Conservation (phyloP, 1,140 invertebrate genomes). For the Caenorhabditis elegans region DNA sequence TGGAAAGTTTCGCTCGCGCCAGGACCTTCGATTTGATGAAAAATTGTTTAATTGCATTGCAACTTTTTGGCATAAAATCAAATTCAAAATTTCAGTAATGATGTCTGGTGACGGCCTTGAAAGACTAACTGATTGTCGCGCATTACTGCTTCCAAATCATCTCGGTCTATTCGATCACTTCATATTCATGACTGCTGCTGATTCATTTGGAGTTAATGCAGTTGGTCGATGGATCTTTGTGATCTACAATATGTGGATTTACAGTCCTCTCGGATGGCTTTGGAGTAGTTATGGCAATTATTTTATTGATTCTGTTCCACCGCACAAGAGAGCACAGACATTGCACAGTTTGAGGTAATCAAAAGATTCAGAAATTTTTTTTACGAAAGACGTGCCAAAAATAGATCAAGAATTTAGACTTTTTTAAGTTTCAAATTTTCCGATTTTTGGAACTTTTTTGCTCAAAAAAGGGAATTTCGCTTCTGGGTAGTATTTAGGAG, state of each 20-base stretch:
- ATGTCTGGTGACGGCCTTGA: slow-evolving; percentile 3
- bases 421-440: too few relatives aligned
- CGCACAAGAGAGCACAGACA: neutral
- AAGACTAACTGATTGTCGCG: neutral
- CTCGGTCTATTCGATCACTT: neutral
- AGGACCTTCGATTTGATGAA: too few relatives aligned
- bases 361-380: too few relatives aligned
- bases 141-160: neutral
- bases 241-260: slow-evolving; percentile 15
- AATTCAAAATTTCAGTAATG: neutral
- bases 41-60: too few relatives aligned
- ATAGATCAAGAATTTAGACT: too few relatives aligned
- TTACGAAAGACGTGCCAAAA: too few relatives aligned
- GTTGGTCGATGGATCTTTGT: slow-evolving; percentile 5
- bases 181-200: slow-evolving; percentile 6
- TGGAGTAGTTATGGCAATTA: slow-evolving; percentile 21
- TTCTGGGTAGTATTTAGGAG: too few relatives aligned
- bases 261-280: neutral
- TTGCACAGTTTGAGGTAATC: neutral
- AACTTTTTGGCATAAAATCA: too few relatives aligned
- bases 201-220: neutral
- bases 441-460: too few relatives aligned
- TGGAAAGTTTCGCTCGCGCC: too few relatives aligned
- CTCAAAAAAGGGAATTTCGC: too few relatives aligned
- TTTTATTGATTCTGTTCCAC: neutral